Evolutionary conservation across 2,797 vertebrate genomes (phyloP).

Genomic region (Pangasius djambal): DNA sequence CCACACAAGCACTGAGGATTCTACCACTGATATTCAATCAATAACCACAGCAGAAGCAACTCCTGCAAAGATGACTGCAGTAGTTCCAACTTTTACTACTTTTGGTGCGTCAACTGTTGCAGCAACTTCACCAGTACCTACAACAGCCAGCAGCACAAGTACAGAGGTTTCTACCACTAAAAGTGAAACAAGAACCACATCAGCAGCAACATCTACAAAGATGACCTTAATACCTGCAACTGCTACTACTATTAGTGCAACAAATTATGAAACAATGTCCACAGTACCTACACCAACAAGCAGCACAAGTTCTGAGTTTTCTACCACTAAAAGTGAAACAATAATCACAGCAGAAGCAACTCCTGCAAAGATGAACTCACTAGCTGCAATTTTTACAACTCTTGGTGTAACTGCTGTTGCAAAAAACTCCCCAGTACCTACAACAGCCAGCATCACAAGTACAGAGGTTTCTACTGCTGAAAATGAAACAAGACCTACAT

Average conservation of each 20-base stretch:
- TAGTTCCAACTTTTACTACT: not conserved
- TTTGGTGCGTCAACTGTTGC: not conserved
- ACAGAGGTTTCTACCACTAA: not conserved
- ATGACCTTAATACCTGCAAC: not conserved
- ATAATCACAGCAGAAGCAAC: not conserved
- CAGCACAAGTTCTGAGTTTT: not conserved
- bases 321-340: not conserved
- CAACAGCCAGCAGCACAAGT: too few species aligned
- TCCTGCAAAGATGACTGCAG: too few species aligned
- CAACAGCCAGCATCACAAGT: not conserved
- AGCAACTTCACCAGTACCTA: too few species aligned
- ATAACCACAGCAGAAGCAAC: not conserved
- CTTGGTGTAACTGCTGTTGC: not conserved
- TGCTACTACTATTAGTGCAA: not conserved
- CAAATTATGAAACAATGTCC: not conserved
- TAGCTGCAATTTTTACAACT: not conserved
- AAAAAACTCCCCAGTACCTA: too few species aligned
- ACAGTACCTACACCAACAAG: not conserved
- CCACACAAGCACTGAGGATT: not conserved
- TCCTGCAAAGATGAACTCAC: not conserved
- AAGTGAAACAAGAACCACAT: not conserved
- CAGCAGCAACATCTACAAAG: not conserved
- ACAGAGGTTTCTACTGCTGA: not conserved
- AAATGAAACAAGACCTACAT: not conserved
- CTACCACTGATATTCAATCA: not conserved